Evolutionary conservation across 2,888 invertebrate species (phyloP), one percentile per base, ranked within the genome.

Genomic region (Sipunculus nudus): DNA sequence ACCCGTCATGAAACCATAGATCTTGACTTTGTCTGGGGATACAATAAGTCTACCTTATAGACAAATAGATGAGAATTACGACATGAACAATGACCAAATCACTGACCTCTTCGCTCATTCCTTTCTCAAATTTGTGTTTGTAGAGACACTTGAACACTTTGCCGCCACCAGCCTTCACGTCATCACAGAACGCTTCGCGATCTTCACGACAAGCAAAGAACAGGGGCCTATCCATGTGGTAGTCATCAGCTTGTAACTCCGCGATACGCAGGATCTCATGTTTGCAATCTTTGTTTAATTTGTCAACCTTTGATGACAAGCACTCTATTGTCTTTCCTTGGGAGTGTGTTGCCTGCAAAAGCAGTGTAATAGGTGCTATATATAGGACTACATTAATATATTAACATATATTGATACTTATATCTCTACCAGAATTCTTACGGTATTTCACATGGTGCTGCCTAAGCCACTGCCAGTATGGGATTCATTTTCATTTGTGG

Each of bases 151-250:
- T 92, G 82, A 93, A 96, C 67, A 95, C 91, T 49, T 89, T 88
- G 61, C 93, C 92, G 56, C 91, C 89, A 0, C 93, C 94, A 21
- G 91, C 87, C 25, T 88, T 85, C 70, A 92, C 89, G 78, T 91
- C 88, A 1, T 88, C 86, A 81, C 96, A 96, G 67, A 86, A 79
- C 23, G 71, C 75, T 72, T 90, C 89, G 56, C 93, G 88, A 81
- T 98, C 98, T 32, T 89, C 87, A 23, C 90, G 88, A 82, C 99
- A 99, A 1, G 95, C 93, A 74, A 92, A 89, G 85, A 91, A 96
- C 63, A 99, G 86, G 55, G 94, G 90, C 61, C 93, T 88, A 81
- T 99, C 97, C 59, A 94, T 85, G 80, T 92, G 93, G 55, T 93
- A 89, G 78, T 92, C 92, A 72, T 91, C 92, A 1, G 93, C 90